Conservation (phyloP, 2,113 vertebrate species). For the Dasypus novemcinctus region DNA sequence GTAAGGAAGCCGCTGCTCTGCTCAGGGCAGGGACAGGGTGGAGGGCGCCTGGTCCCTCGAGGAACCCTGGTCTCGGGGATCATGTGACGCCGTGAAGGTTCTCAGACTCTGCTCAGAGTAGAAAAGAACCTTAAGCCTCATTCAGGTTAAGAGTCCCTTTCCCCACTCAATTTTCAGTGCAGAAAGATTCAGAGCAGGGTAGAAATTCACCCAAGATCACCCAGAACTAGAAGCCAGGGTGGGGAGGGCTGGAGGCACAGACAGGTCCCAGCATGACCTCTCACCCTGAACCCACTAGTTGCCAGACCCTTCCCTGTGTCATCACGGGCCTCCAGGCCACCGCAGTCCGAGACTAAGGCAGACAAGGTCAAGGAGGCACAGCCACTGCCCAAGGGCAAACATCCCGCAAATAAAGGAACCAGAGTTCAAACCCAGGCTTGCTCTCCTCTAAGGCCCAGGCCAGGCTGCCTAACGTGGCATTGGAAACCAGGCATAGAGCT, state of each 20-base stretch:
- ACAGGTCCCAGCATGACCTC: background rate
- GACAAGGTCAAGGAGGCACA: background rate
- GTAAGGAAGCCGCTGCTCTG: background rate
- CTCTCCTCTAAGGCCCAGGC: background rate
- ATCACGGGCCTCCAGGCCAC: background rate
- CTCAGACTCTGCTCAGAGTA: background rate
- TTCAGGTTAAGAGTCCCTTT: background rate
- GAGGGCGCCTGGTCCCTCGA: background rate
- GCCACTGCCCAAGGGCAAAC: background rate
- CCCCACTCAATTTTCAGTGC: background rate
- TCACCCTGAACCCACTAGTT: background rate
- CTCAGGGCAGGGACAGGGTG: too few relatives aligned
- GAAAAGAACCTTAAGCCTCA: background rate
- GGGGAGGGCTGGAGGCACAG: background rate
- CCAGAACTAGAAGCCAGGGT: background rate
- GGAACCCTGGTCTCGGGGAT: background rate
- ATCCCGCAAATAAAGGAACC: background rate
- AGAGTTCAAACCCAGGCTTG: background rate
- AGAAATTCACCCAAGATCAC: background rate
- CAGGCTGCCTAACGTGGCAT: background rate
- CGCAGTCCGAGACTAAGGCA: background rate
- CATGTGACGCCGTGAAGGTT: background rate
- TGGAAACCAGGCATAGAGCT: background rate
- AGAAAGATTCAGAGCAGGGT: conserved; percentile 22
- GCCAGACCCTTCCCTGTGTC: background rate